phyloP scores from a whole-genome alignment of 2,797 vertebrate species.

The Epinephelus coioides region DNA sequence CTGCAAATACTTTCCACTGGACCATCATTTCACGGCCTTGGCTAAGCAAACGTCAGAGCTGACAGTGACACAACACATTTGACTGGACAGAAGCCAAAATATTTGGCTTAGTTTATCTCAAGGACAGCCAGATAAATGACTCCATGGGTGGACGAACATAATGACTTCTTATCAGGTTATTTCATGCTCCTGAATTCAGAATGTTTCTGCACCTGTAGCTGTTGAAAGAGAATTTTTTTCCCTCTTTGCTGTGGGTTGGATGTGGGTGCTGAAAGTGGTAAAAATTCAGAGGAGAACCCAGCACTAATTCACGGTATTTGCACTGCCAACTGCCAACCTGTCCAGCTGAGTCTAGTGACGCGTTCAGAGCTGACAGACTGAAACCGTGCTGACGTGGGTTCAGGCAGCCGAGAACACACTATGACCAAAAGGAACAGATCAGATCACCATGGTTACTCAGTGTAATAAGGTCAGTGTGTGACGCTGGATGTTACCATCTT shows the following conservation, averaged over 20 bases:
- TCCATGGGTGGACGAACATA: conserved; percentile 10
- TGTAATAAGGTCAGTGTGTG: conserved; percentile 76
- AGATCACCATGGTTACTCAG: conserved; percentile 79
- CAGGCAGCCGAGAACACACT: conserved; percentile 54
- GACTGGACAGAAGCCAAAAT: conserved; percentile 58
- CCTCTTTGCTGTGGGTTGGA: neutral
- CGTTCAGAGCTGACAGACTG: conserved; percentile 51
- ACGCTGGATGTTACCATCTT: conserved; percentile 53
- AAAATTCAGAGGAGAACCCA: conserved; percentile 15
- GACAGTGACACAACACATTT: conserved; percentile 48
- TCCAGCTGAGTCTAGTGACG: conserved; percentile 67
- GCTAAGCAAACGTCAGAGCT: conserved; percentile 25
- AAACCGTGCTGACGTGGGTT: conserved; percentile 66
- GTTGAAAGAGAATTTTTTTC: neutral
- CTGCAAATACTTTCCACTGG: conserved; percentile 39
- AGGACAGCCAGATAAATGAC: conserved; percentile 52
- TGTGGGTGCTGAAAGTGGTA: neutral
- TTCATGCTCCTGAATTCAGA: conserved; percentile 4
- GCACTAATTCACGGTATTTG: conserved; percentile 22
- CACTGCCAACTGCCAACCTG: conserved; percentile 52
- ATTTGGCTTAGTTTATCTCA: conserved; percentile 52
- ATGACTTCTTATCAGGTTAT: conserved; percentile 1
- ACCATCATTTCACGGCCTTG: conserved; percentile 51
- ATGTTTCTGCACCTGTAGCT: conserved; percentile 12
- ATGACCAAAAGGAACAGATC: conserved; percentile 67